Percentiles rank a stretch among this genome's conserved stretches.
These are phyloP conservation scores for Takifugu ocellatus DNA, from an alignment of 2,797 vertebrate genomes.

Conservation along the genomic window DNA sequence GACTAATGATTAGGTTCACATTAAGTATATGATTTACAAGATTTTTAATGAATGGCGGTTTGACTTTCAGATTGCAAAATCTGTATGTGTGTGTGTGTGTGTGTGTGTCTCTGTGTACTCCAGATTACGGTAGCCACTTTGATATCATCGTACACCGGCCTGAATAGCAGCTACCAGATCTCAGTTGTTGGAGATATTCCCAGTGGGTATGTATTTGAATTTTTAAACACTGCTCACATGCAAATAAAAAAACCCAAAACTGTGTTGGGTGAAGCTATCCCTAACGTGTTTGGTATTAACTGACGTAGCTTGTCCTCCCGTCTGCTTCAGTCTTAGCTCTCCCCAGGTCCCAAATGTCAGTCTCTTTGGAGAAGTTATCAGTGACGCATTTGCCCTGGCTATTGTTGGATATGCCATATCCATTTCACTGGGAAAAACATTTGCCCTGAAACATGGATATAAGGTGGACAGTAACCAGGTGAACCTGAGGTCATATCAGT, in stretches of 20 bases:
- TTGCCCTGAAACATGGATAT: constrained; percentile 94
- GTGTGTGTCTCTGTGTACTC: constrained; percentile 19
- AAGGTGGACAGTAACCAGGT: constrained; percentile 96
- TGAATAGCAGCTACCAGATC: constrained; percentile 77
- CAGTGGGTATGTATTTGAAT: constrained; percentile 79
- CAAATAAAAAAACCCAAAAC: not conserved
- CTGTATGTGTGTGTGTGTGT: constrained; percentile 10
- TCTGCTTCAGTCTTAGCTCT: constrained; percentile 76
- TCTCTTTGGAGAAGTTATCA: constrained; percentile 79
- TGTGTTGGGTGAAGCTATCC: not conserved
- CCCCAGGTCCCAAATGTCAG: constrained; percentile 73
- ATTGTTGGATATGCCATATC: constrained; percentile 94
- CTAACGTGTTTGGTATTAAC: not conserved
- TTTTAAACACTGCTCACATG: not conserved
- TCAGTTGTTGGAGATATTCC: constrained; percentile 89
- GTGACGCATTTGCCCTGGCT: constrained; percentile 91
- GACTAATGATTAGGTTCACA: constrained; percentile 58
- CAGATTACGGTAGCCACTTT: constrained; percentile 88
- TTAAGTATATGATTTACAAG: constrained; percentile 37
- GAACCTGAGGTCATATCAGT: constrained; percentile 1
- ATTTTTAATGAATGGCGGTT: constrained; percentile 27
- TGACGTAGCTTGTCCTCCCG: not conserved
- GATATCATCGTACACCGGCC: constrained; percentile 78
- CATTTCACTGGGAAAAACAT: constrained; percentile 95
- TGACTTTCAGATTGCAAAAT: constrained; percentile 12